phyloP scores from a whole-genome alignment of 2,797 vertebrate species.

The Pachyuromys duprasi region DNA sequence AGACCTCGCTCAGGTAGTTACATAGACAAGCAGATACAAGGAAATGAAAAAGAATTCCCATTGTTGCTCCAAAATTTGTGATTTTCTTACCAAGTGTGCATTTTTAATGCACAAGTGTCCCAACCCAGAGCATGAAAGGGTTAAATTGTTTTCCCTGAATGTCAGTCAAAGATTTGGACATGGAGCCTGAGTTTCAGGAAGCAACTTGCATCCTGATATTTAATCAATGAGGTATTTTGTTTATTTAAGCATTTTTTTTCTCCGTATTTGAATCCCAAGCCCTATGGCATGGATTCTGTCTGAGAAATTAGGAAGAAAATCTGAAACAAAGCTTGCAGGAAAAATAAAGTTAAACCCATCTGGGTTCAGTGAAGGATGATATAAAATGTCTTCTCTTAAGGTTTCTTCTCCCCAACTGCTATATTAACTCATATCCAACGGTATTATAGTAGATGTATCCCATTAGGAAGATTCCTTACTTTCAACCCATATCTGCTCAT shows the following conservation, averaged over 20 bases:
- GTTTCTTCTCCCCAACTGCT: constrained; percentile 27
- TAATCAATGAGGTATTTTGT: constrained; percentile 69
- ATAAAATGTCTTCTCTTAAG: background rate
- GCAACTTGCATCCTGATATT: constrained; percentile 65
- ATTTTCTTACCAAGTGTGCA: background rate
- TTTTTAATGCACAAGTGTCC: background rate
- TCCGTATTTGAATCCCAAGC: constrained; percentile 66
- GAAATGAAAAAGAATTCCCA: background rate
- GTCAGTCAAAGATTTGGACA: constrained; percentile 54
- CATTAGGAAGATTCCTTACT: background rate
- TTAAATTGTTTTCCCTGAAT: constrained; percentile 70
- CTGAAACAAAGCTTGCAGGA: background rate
- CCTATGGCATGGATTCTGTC: background rate
- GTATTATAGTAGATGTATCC: background rate
- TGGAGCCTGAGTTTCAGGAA: constrained; percentile 73
- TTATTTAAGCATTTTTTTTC: constrained; percentile 68
- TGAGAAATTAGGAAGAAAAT: constrained; percentile 51
- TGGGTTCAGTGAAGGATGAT: background rate
- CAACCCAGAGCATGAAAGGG: background rate
- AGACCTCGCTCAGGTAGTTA: background rate
- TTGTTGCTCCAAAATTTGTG: background rate
- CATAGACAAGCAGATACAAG: background rate
- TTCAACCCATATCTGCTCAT: background rate
- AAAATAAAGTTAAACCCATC: constrained; percentile 39
- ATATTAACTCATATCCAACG: background rate